Evolutionary conservation across 2,113 vertebrate species (phyloP).

Genomic region (Hippocampus mohnikei): DNA sequence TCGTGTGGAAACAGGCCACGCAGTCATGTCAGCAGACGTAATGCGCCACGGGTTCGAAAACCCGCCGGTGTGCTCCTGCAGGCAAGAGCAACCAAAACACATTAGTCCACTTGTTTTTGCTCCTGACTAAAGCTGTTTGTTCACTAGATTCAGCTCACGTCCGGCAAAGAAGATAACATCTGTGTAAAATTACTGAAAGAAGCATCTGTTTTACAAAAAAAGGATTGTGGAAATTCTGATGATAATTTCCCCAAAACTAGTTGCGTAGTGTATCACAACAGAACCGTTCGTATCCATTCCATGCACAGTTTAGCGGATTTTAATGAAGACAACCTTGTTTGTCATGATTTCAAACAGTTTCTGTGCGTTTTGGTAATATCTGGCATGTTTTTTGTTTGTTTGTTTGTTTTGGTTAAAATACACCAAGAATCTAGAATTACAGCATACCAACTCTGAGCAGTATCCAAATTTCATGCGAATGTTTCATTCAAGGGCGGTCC

Average conservation of each 20-base stretch:
- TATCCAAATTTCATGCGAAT: too few relatives aligned
- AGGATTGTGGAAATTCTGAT: conserved; percentile 4
- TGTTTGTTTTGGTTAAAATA: too few relatives aligned
- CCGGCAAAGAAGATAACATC: conserved; percentile 23
- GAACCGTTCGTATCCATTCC: neutral
- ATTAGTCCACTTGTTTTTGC: conserved; percentile 21
- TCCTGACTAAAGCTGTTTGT: conserved; percentile 23
- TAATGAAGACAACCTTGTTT: too few relatives aligned
- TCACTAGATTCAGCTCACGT: conserved; percentile 42
- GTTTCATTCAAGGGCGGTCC: too few relatives aligned
- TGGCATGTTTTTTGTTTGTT: too few relatives aligned
- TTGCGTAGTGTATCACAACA: conserved; percentile 20
- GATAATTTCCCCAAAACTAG: conserved; percentile 18
- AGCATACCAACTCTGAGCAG: too few relatives aligned
- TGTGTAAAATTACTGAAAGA: conserved; percentile 37
- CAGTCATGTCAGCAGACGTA: conserved; percentile 5
- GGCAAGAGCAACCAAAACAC: neutral
- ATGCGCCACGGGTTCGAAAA: neutral
- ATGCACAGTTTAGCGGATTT: too few relatives aligned
- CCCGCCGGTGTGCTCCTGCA: neutral
- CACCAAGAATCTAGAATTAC: too few relatives aligned
- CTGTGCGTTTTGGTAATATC: too few relatives aligned
- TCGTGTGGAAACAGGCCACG: neutral
- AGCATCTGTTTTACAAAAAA: conserved; percentile 32
- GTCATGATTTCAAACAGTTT: too few relatives aligned